Evolutionary conservation across 2,113 vertebrate genomes (phyloP).

Genomic region (Mesembrinibis cayennensis): DNA sequence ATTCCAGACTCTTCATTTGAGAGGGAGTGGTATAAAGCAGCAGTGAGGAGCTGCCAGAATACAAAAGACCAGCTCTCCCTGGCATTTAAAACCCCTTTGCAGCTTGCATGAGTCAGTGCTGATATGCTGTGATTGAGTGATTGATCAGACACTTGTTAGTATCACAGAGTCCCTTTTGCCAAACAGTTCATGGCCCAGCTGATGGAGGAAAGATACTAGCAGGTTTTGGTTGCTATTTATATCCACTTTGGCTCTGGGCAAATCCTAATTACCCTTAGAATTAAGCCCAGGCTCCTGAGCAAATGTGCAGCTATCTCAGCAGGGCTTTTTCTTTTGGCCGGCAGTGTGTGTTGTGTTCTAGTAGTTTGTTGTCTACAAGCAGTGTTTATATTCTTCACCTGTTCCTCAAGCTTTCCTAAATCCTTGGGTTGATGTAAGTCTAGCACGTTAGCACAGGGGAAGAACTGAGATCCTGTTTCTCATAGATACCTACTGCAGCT

Average conservation of each 20-base stretch:
- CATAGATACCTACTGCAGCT: not conserved
- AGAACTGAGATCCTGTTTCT: not conserved
- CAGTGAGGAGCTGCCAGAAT: constrained; percentile 28
- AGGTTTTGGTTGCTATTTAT: constrained; percentile 30
- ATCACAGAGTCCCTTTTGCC: constrained; percentile 2
- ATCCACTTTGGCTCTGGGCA: not conserved
- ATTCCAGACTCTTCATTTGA: not conserved
- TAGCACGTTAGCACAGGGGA: not conserved
- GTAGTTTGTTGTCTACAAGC: not conserved
- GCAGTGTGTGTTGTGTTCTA: not conserved
- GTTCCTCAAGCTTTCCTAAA: not conserved
- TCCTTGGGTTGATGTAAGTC: not conserved
- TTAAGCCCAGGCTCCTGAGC: not conserved
- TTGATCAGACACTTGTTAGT: constrained; percentile 17
- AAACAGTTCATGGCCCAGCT: not conserved
- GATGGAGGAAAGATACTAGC: not conserved
- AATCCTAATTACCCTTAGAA: constrained; percentile 17
- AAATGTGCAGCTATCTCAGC: not conserved
- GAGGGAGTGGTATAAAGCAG: not conserved
- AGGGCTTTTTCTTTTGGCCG: not conserved
- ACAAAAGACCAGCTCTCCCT: constrained; percentile 37
- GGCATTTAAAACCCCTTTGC: constrained; percentile 21
- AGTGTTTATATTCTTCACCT: not conserved
- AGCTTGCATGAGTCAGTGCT: constrained; percentile 18
- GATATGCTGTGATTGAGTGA: not conserved